These are phyloP conservation scores for Smutsia gigantea DNA, from an alignment of 2,797 vertebrate genomes.

Conservation along the genomic window DNA sequence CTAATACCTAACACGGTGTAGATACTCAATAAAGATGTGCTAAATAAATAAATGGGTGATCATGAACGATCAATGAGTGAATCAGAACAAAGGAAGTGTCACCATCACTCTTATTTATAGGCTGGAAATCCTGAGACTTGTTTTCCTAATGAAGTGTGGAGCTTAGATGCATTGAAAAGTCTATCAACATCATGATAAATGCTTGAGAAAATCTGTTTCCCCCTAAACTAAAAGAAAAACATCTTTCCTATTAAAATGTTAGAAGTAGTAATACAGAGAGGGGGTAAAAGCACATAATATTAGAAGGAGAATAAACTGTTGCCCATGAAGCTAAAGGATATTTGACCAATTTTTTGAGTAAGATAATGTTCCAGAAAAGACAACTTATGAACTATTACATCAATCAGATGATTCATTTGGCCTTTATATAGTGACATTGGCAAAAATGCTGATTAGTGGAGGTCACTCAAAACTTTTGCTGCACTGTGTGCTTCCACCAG, in stretches of 20 bases:
- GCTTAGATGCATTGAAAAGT: background rate
- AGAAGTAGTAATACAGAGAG: background rate
- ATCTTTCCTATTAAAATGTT: background rate
- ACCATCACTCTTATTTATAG: background rate
- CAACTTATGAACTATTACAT: background rate
- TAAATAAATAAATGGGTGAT: background rate
- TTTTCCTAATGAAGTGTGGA: background rate
- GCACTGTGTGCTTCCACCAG: background rate
- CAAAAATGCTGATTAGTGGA: background rate
- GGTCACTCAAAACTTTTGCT: background rate
- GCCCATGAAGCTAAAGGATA: background rate
- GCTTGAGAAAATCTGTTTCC: background rate
- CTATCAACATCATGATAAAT: background rate
- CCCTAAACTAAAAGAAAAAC: constrained; percentile 18
- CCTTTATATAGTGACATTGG: background rate
- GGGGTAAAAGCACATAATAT: background rate
- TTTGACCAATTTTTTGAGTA: background rate
- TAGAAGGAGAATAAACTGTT: constrained; percentile 17
- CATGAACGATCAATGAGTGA: background rate
- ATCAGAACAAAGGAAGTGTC: background rate
- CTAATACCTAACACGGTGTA: background rate
- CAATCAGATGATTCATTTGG: background rate
- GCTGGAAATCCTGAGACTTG: background rate
- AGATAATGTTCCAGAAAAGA: background rate
- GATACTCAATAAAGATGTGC: constrained; percentile 24